Base-by-base conservation (phyloP, 2,888 invertebrate species). In the Cantharis flavilabris region DNA sequence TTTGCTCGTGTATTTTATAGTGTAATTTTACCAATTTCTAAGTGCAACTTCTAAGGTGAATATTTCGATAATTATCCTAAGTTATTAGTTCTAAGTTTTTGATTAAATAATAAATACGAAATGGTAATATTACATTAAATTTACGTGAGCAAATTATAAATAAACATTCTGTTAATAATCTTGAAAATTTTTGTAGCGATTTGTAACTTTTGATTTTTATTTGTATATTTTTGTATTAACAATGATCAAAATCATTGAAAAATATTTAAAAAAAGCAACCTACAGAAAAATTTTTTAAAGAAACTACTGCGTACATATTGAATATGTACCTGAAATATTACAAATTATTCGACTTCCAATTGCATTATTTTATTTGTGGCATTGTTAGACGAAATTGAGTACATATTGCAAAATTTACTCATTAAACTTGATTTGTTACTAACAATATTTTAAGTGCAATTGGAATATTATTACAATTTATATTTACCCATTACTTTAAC, bases 301-400 rank as follows among this genome's bases (percentile, higher is more conserved):
- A 76, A 80, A 79, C 72, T 62, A 82, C 81, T 82, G 83, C 85
- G 86, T 86, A 86, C 86, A 87, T 86, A 86, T 86, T 84, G 81
- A 82, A 83, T 86, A 87, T 86, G 86, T 87, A 87, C 86, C 86
- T 86, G 87, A 86, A 85, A 74, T 78, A 78, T 33, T 81, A 69
- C 49, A 71, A 75, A 49, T 49, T 76, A 79, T 78, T 79, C 74
- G 80, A 73, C 64, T 65, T 67, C 72, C 63, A 74, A 74, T 79
- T 77, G 28, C 75, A 76, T 78, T 76, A 73, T 65, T 70, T 67
- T 49, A 49, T 77, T 76, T 74, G 49, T 18, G 33, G 71, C 64
- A 49, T 13, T 18, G 14, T 62, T 71, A 23, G 65, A 26, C 23
- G 9, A 67, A 67, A 33, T 49, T 70, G 16, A 70, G 28, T 70